Percentiles rank a stretch among this genome's conserved stretches.
Evolutionary conservation across 2,797 vertebrate genomes (phyloP).

Genomic region (Thunnus albacares): DNA sequence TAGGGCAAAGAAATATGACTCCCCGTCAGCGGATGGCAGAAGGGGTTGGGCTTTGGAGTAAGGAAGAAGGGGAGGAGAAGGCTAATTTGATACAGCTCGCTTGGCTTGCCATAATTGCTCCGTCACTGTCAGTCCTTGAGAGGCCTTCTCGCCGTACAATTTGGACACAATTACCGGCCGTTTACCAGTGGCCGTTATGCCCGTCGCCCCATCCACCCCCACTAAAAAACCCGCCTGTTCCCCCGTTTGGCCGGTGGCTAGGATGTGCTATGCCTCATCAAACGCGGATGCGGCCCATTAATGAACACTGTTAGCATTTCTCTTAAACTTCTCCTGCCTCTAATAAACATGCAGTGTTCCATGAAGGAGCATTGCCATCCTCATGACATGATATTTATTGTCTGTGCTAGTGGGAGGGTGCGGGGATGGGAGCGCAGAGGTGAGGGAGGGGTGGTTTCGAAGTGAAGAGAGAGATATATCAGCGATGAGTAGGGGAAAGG

Average conservation of each 20-base stretch:
- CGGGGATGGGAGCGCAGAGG: slow-evolving; percentile 81
- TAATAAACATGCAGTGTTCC: slow-evolving; percentile 99
- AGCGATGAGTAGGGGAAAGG: slow-evolving; percentile 52
- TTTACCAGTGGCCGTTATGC: slow-evolving; percentile 96
- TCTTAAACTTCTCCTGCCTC: slow-evolving; percentile 97
- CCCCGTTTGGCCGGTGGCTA: slow-evolving; percentile 75
- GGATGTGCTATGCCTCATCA: slow-evolving; percentile 97
- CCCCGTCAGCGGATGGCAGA: slow-evolving; percentile 83
- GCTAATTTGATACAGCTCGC: slow-evolving; percentile 99
- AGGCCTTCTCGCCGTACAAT: slow-evolving; percentile 94
- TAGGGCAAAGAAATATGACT: slow-evolving; percentile 96
- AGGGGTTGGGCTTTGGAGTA: slow-evolving; percentile 63
- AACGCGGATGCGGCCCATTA: slow-evolving; percentile 99
- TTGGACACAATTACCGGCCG: slow-evolving; percentile 99
- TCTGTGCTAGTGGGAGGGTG: slow-evolving; percentile 88
- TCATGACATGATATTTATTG: slow-evolving; percentile 99
- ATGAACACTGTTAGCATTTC: slow-evolving; percentile 99
- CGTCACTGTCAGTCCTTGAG: slow-evolving; percentile 98
- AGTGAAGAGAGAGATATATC: slow-evolving; percentile 76
- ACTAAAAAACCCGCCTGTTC: slow-evolving; percentile 47
- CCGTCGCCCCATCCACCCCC: slow-evolving; percentile 88
- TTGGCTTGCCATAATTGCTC: slow-evolving; percentile 99
- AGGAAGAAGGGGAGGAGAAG: slow-evolving; percentile 71
- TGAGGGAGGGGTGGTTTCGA: slow-evolving; percentile 59
- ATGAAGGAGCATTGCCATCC: slow-evolving; percentile 99